Percentiles rank a stretch among this genome's conserved stretches.
phyloP scores from a whole-genome alignment of 2,888 invertebrate species.

The Neelides folsomi region DNA sequence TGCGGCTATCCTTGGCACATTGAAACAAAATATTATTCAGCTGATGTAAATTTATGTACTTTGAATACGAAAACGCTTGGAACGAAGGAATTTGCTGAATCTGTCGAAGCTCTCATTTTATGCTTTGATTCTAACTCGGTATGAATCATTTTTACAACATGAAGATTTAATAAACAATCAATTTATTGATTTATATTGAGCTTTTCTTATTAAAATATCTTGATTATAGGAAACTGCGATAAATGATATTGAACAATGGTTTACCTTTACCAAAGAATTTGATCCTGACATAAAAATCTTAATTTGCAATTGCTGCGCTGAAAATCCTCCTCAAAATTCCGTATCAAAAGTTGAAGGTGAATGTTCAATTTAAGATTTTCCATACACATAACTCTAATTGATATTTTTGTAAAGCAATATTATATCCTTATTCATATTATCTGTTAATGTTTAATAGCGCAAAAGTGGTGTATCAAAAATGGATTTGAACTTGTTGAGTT shows the following conservation, averaged over 20 bases:
- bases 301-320: constrained; percentile 44
- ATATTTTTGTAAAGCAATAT: too few relatives aligned
- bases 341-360: constrained; percentile 36
- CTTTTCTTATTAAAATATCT: constrained; percentile 1
- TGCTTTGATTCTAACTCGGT: constrained; percentile 49
- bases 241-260: constrained; percentile 39
- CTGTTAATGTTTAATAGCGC: constrained; percentile 37
- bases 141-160: constrained; percentile 20
- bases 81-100: constrained; percentile 40
- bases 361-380: too few relatives aligned
- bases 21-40: constrained; percentile 58
- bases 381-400: too few relatives aligned
- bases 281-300: constrained; percentile 48
- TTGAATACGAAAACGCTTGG: constrained; percentile 42
- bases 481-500: constrained; percentile 58
- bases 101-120: constrained; percentile 50
- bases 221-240: constrained; percentile 38
- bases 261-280: constrained; percentile 40
- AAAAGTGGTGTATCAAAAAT: constrained; percentile 53
- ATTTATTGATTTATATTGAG: not conserved
- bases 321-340: constrained; percentile 20
- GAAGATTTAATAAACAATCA: too few relatives aligned
- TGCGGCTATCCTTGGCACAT: constrained; percentile 45
- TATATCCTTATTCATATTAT: too few relatives aligned
- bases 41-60: constrained; percentile 47